These are phyloP conservation scores for Alexandromys fortis DNA, from an alignment of 2,113 vertebrate species.

Conservation along the genomic window DNA sequence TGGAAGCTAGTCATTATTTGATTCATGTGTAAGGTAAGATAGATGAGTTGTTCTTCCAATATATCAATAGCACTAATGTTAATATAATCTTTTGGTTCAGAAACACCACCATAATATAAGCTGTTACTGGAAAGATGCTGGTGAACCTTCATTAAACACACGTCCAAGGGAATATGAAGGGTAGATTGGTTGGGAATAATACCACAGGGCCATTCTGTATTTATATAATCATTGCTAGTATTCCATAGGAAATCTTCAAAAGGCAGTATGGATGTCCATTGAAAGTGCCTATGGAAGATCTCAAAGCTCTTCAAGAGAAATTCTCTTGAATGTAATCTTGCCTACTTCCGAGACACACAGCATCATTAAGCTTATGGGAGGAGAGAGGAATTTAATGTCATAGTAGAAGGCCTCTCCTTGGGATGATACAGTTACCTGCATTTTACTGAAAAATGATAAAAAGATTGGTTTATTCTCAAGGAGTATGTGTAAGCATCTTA, in stretches of 20 bases:
- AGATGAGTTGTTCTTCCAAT: not conserved
- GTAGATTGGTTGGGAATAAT: not conserved
- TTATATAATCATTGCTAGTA: not conserved
- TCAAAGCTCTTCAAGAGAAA: not conserved
- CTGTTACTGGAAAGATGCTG: not conserved
- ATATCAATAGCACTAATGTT: not conserved
- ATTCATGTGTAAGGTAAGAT: not conserved
- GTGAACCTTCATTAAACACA: not conserved
- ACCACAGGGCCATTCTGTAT: not conserved
- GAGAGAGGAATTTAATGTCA: not conserved
- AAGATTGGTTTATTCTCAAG: not conserved
- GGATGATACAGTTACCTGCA: not conserved
- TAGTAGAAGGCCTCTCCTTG: not conserved
- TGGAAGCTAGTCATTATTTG: not conserved
- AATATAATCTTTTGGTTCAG: not conserved
- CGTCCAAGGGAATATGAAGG: not conserved
- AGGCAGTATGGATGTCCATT: not conserved
- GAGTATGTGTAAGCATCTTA: not conserved
- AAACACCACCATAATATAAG: not conserved
- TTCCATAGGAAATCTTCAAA: slow-evolving; percentile 20
- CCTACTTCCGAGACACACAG: not conserved
- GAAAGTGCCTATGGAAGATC: not conserved
- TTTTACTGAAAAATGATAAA: not conserved
- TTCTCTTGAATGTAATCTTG: not conserved
- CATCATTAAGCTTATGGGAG: not conserved